These are phyloP conservation scores for Anguilla rostrata DNA, from an alignment of 2,113 vertebrate genomes.

Conservation along the genomic window DNA sequence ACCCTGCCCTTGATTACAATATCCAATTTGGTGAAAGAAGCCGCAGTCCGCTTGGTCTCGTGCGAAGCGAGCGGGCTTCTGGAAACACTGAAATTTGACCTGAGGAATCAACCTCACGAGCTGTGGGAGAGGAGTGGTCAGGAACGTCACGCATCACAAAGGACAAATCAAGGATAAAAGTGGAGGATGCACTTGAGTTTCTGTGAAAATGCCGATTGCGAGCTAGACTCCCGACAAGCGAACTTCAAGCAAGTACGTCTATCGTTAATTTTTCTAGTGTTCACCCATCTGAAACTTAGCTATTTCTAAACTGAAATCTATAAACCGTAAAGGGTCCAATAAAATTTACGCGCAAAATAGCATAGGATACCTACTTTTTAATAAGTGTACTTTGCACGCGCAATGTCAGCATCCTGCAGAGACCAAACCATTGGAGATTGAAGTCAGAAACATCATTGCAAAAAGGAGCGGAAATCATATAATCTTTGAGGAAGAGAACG, in stretches of 20 bases:
- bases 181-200: conserved; percentile 45
- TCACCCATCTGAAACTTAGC: not conserved
- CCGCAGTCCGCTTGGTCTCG: not conserved
- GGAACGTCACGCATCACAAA: conserved; percentile 50
- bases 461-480: not conserved
- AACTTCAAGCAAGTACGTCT: not conserved
- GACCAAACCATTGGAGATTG: not conserved
- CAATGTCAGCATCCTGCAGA: not conserved
- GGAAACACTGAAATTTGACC: conserved; percentile 23
- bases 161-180: conserved; percentile 67
- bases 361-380: not conserved
- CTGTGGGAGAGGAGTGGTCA: conserved; percentile 56
- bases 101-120: conserved; percentile 10
- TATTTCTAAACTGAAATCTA: not conserved
- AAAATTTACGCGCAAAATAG: conserved; percentile 12
- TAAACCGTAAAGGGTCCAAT: not conserved
- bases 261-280: not conserved
- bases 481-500: not conserved
- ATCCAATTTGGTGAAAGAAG: not conserved
- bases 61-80: not conserved
- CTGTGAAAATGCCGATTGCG: conserved; percentile 30
- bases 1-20: not conserved
- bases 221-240: conserved; percentile 9
- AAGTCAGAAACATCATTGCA: not conserved
- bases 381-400: conserved; percentile 3